Evolutionary conservation across 2,888 invertebrate species (phyloP).

Genomic region (Spicauda simplicius): DNA sequence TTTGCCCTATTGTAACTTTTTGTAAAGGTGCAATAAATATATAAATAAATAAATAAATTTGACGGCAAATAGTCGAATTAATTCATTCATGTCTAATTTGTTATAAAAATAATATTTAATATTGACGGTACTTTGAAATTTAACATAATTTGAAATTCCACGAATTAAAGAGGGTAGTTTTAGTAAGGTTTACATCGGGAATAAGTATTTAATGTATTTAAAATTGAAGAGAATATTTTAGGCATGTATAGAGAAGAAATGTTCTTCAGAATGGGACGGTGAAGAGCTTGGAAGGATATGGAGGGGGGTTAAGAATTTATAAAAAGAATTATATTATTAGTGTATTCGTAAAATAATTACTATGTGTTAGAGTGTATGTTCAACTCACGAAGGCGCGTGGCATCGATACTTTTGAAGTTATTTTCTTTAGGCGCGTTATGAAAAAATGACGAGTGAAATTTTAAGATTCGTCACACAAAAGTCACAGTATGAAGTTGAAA

Average conservation of each 20-base stretch:
- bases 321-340: neutral
- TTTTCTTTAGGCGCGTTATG: too few relatives aligned
- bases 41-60: too few relatives aligned
- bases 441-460: too few relatives aligned
- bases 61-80: too few relatives aligned
- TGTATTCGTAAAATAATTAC: neutral
- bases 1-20: too few relatives aligned
- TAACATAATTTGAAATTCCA: neutral
- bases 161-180: neutral
- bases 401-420: too few relatives aligned
- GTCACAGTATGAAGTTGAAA: too few relatives aligned
- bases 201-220: neutral
- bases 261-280: neutral
- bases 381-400: neutral
- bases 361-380: neutral
- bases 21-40: too few relatives aligned
- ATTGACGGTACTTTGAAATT: too few relatives aligned
- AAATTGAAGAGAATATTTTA: neutral
- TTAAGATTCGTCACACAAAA: too few relatives aligned
- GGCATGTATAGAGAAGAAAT: neutral
- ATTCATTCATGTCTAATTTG: too few relatives aligned
- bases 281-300: neutral
- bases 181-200: neutral
- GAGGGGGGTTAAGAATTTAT: neutral
- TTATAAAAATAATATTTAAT: too few relatives aligned